phyloP scores from a whole-genome alignment of 1,140 invertebrate genomes.

The Globodera rostochiensis region DNA sequence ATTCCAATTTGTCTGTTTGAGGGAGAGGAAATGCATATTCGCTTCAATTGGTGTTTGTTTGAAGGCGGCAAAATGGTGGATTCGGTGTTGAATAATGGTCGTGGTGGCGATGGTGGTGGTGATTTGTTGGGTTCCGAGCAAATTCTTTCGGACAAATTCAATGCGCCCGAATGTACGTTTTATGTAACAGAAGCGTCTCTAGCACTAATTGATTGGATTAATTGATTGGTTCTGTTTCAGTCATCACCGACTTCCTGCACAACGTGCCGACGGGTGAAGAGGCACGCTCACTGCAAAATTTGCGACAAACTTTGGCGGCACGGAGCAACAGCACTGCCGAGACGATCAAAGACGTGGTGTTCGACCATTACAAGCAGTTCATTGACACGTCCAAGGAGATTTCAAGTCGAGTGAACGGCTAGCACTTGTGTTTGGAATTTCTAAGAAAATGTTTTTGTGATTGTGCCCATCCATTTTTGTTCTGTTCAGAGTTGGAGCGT shows the following conservation, averaged over 20 bases:
- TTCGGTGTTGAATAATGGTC: not conserved
- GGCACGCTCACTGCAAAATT: constrained; percentile 43
- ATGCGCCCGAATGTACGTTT: constrained; percentile 50
- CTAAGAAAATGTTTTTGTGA: not conserved
- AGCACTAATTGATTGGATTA: not conserved
- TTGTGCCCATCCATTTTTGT: not conserved
- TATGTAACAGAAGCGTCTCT: not conserved
- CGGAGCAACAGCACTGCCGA: constrained; percentile 51
- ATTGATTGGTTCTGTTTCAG: constrained; percentile 32
- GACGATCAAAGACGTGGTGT: constrained; percentile 61
- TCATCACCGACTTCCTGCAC: constrained; percentile 49
- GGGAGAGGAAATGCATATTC: too few relatives aligned
- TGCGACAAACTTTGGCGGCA: constrained; percentile 52
- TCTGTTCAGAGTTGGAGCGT: constrained; percentile 80
- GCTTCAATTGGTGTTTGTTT: too few relatives aligned
- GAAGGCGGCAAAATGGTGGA: not conserved
- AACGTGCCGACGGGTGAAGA: constrained; percentile 55
- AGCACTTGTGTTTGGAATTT: not conserved
- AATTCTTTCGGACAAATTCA: constrained; percentile 38
- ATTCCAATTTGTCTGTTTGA: too few relatives aligned
- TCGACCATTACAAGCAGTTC: constrained; percentile 64
- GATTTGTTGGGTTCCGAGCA: not conserved
- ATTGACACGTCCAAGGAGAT: constrained; percentile 64
- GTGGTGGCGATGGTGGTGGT: not conserved
- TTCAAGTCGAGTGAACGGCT: constrained; percentile 42